Evolutionary conservation across 2,888 invertebrate genomes (phyloP).

Genomic region (Eupsilia transversa): DNA sequence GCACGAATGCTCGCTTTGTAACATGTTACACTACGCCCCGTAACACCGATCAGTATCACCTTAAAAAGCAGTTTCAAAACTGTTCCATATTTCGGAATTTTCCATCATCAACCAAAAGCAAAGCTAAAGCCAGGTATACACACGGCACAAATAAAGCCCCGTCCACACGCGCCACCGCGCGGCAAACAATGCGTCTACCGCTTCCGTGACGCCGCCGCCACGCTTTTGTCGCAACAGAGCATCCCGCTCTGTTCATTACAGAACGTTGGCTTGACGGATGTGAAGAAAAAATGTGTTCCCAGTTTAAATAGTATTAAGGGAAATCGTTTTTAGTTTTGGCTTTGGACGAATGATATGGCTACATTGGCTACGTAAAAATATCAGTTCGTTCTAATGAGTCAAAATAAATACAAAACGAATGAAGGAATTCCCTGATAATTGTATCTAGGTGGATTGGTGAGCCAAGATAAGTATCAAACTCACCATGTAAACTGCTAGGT

Average conservation of each 20-base stretch:
- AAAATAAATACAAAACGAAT: no score
- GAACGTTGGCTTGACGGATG: slow-evolving; percentile 7
- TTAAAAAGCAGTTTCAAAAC: neutral
- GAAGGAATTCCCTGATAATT: no score
- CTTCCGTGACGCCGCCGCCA: slow-evolving; percentile 34
- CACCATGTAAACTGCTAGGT: neutral
- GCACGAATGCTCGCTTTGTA: no score
- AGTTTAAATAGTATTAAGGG: neutral
- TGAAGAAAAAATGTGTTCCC: neutral
- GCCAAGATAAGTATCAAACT: neutral
- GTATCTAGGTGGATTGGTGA: neutral
- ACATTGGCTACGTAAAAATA: no score
- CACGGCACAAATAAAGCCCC: slow-evolving; percentile 43
- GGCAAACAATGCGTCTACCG: slow-evolving; percentile 54
- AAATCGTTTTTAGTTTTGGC: neutral
- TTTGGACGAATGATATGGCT: neutral
- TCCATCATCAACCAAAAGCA: slow-evolving; percentile 10
- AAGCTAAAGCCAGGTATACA: slow-evolving; percentile 29
- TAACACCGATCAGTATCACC: no score
- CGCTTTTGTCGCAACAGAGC: slow-evolving; percentile 43
- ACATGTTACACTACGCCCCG: no score
- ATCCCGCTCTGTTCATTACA: no score
- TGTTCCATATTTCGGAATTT: neutral
- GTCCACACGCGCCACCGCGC: slow-evolving; percentile 31
- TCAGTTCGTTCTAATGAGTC: no score